Conservation (phyloP, 2,113 vertebrate species). For the Sinocyclocheilus rhinocerous region DNA sequence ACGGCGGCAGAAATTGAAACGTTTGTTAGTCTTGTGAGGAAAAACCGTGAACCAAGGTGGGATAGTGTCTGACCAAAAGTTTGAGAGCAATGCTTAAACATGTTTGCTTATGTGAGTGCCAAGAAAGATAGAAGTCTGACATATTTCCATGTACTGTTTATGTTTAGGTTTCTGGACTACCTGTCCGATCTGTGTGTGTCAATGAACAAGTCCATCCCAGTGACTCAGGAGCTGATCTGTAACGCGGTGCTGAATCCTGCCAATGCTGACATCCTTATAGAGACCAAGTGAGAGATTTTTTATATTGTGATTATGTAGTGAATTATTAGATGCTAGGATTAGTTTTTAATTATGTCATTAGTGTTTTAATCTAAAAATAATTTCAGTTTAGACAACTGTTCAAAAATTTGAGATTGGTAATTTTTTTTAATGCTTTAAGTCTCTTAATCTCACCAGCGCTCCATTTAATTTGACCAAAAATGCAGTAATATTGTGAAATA, state of each 20-base stretch:
- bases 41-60: slow-evolving; percentile 96
- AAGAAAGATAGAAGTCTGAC: background rate
- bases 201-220: slow-evolving; percentile 98
- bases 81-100: background rate
- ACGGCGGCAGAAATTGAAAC: slow-evolving; percentile 98
- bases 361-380: background rate
- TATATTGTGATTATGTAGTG: background rate
- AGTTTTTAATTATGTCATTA: background rate
- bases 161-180: slow-evolving; percentile 92
- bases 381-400: background rate
- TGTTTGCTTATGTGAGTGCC: background rate
- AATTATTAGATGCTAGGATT: background rate
- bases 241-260: slow-evolving; percentile 91
- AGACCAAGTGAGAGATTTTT: slow-evolving; percentile 87
- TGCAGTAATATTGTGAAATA: no score
- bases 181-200: slow-evolving; percentile 97
- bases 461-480: no score
- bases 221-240: slow-evolving; percentile 97
- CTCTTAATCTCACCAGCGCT: no score
- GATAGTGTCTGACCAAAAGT: slow-evolving; percentile 44
- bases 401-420: no score
- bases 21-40: slow-evolving; percentile 95
- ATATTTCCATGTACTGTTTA: slow-evolving; percentile 5
- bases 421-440: no score
- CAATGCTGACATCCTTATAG: slow-evolving; percentile 96